Percentiles rank a stretch among this genome's conserved stretches.
Evolutionary conservation across 2,888 invertebrate genomes (phyloP).

Genomic region (Patella caerulea): DNA sequence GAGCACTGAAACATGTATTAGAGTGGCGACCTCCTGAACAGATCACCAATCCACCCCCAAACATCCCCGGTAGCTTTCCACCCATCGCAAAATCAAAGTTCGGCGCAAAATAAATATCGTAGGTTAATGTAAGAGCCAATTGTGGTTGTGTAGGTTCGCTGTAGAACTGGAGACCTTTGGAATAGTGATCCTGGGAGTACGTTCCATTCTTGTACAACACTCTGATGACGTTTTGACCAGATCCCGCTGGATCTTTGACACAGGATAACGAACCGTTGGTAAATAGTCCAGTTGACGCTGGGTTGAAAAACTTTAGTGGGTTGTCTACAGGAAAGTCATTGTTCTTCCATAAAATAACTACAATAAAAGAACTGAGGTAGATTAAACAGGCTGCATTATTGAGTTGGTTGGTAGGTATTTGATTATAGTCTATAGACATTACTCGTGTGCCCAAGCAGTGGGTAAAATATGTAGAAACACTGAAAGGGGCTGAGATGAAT

Average conservation of each 20-base stretch:
- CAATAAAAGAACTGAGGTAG: not conserved
- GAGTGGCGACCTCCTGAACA: constrained; percentile 47
- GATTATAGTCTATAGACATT: no score
- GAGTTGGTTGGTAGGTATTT: no score
- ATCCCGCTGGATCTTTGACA: constrained; percentile 13
- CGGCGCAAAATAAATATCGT: constrained; percentile 33
- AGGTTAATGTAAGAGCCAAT: constrained; percentile 33
- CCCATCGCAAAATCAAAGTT: constrained; percentile 26
- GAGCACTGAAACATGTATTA: constrained; percentile 48
- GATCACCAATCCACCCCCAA: constrained; percentile 34
- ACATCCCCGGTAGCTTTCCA: constrained; percentile 55
- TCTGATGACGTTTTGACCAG: constrained; percentile 5
- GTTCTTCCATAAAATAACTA: not conserved
- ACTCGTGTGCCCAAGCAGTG: no score
- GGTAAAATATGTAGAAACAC: no score
- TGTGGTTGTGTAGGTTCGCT: constrained; percentile 27
- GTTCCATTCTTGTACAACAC: constrained; percentile 19
- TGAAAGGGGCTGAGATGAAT: no score
- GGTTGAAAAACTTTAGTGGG: not conserved
- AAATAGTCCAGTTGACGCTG: not conserved
- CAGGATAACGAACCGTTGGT: not conserved
- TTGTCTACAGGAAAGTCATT: not conserved
- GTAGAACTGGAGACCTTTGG: constrained; percentile 46
- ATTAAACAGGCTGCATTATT: not conserved
- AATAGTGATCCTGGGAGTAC: not conserved